Evolutionary conservation across 2,888 invertebrate genomes (phyloP).

Genomic region (Ferrisia virgata): DNA sequence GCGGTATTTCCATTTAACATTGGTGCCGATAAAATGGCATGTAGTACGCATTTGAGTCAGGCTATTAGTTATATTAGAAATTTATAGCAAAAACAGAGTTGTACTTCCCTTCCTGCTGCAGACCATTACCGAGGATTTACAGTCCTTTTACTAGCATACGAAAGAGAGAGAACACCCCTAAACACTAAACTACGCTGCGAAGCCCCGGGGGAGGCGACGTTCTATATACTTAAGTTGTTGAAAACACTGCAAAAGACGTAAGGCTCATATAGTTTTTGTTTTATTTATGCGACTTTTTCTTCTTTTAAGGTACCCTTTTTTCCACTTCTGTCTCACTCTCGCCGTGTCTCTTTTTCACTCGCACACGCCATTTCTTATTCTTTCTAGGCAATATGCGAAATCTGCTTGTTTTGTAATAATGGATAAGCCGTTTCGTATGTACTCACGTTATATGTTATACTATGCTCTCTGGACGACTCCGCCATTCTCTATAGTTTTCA

Average conservation of each 20-base stretch:
- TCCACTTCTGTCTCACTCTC: not conserved
- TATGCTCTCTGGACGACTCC: not conserved
- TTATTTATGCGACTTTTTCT: conserved; percentile 42
- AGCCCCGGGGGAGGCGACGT: conserved; percentile 32
- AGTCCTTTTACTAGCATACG: conserved; percentile 43
- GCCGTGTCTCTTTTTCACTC: not conserved
- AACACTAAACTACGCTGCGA: conserved; percentile 34
- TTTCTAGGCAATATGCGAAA: not conserved
- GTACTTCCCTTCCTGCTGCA: conserved; percentile 33
- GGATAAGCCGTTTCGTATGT: conserved; percentile 11
- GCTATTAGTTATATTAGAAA: conserved; percentile 44
- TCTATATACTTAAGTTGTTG: conserved; percentile 40
- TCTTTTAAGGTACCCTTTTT: conserved; percentile 29
- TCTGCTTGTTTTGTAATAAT: conserved; percentile 28
- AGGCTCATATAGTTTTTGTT: conserved; percentile 39
- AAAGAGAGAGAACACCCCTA: not conserved
- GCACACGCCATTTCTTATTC: not conserved
- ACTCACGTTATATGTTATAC: not conserved
- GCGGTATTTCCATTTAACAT: not conserved
- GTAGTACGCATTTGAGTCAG: not conserved
- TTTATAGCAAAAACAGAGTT: conserved; percentile 36
- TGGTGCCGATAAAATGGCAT: not conserved
- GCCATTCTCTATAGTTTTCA: not conserved
- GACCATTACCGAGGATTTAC: conserved; percentile 41
- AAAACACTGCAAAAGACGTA: conserved; percentile 42